Conservation (phyloP, 1,140 invertebrate genomes). For the Microplitis demolitor region DNA sequence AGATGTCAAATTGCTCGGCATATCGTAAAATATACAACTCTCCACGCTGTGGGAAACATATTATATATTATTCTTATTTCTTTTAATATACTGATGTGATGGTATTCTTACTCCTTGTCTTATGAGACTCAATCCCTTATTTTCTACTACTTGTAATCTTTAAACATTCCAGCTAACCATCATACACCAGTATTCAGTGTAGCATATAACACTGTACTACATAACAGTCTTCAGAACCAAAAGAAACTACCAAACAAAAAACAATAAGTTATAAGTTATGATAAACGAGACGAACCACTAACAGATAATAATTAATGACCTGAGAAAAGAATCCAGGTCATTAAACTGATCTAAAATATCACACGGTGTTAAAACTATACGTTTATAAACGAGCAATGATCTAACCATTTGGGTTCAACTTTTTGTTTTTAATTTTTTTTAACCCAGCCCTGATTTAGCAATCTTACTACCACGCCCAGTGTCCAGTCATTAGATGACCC, state of each 20-base stretch:
- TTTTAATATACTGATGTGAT: too few relatives aligned
- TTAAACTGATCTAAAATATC: constrained; percentile 18
- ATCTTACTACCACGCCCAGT: constrained; percentile 58
- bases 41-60: constrained; percentile 61
- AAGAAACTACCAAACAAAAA: background rate
- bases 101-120: constrained; percentile 15
- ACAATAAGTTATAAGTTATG: background rate
- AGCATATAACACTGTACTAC: background rate
- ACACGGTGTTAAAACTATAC: background rate
- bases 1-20: constrained; percentile 64
- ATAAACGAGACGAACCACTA: background rate
- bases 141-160: background rate
- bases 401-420: background rate
- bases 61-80: constrained; percentile 48
- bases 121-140: constrained; percentile 12
- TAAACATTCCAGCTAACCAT: background rate
- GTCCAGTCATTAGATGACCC: constrained; percentile 56
- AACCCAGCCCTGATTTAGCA: constrained; percentile 56
- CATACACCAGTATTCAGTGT: too few relatives aligned
- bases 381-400: background rate
- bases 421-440: background rate
- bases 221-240: background rate
- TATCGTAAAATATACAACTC: constrained; percentile 64
- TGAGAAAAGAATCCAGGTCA: constrained; percentile 17
- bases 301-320: constrained; percentile 24